Conservation (phyloP, 1,140 invertebrate genomes). For the Ceratina japonica region DNA sequence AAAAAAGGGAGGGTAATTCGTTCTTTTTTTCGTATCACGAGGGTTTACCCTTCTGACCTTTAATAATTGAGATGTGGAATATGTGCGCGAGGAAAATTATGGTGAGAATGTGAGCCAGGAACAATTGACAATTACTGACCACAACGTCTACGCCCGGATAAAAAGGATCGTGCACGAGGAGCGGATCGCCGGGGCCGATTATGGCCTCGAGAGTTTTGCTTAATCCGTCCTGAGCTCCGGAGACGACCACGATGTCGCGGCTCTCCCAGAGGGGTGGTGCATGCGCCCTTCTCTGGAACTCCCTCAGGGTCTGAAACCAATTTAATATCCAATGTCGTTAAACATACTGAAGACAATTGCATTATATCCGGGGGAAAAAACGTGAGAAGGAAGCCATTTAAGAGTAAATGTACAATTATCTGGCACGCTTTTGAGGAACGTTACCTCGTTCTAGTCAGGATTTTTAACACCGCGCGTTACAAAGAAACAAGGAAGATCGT, state of each 20-base stretch:
- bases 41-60: too few species aligned
- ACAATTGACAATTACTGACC: conserved; percentile 78
- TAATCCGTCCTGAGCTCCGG: conserved; percentile 88
- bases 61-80: background rate
- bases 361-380: conserved; percentile 40
- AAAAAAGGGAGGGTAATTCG: too few species aligned
- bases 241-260: conserved; percentile 84
- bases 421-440: background rate
- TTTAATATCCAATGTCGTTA: conserved; percentile 60
- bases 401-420: conserved; percentile 15
- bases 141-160: conserved; percentile 86
- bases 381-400: conserved; percentile 12
- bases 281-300: conserved; percentile 84
- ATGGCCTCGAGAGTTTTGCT: conserved; percentile 86
- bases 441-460: background rate
- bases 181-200: conserved; percentile 83
- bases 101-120: background rate
- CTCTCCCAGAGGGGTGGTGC: conserved; percentile 83
- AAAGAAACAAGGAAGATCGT: too few species aligned
- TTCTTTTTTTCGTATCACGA: too few species aligned
- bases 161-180: conserved; percentile 85
- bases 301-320: conserved; percentile 79
- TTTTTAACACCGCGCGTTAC: too few species aligned
- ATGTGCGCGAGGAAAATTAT: background rate
- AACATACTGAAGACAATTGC: conserved; percentile 57